Conservation (phyloP, 2,888 invertebrate genomes). For the Campoplex nolae region DNA sequence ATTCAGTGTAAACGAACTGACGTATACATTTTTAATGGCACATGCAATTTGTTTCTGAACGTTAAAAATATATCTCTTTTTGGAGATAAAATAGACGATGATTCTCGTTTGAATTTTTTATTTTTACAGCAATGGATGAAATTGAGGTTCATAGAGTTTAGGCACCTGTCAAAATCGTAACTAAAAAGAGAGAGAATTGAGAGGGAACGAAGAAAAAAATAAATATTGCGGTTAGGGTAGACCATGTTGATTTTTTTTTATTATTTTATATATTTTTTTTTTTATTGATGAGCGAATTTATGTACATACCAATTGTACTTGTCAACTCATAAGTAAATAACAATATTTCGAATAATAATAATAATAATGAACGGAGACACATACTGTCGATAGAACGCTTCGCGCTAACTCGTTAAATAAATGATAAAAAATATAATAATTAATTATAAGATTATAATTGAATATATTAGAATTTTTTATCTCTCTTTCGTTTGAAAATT, state of each 20-base stretch:
- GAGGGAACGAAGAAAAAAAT: neutral
- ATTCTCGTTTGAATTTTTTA: neutral
- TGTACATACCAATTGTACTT: constrained; percentile 55
- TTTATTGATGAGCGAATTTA: constrained; percentile 58
- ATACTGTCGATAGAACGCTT: constrained; percentile 63
- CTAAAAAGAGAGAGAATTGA: neutral
- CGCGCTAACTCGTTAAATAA: constrained; percentile 67
- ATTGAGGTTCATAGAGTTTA: neutral
- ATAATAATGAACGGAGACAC: constrained; percentile 59
- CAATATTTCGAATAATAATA: constrained; percentile 59
- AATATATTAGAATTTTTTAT: constrained; percentile 80
- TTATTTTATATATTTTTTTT: constrained; percentile 47
- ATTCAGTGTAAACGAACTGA: neutral
- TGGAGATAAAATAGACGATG: no score
- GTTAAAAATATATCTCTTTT: neutral
- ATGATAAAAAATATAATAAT: constrained; percentile 68
- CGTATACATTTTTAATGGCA: neutral
- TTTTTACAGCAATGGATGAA: neutral
- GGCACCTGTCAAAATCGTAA: neutral
- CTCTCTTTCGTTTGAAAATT: constrained; percentile 61
- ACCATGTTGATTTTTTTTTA: constrained; percentile 29
- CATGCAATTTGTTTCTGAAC: neutral
- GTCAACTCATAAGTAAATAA: constrained; percentile 50
- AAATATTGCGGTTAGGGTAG: neutral
- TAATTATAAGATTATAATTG: constrained; percentile 76